phyloP scores from a whole-genome alignment of 2,113 vertebrate genomes.

The Telmatochromis sp. region DNA sequence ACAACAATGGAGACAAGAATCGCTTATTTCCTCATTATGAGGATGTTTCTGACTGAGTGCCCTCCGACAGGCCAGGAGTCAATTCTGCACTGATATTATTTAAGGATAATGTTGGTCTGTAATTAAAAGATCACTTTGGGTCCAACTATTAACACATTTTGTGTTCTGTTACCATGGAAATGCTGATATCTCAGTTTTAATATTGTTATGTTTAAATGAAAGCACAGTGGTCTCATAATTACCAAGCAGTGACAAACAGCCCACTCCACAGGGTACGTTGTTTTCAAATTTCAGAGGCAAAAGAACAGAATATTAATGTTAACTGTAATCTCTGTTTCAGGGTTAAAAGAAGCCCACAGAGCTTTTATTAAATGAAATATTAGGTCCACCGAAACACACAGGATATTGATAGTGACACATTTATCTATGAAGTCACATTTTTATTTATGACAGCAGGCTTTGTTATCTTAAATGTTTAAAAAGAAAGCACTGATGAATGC shows the following conservation, averaged over 20 bases:
- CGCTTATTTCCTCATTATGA: not conserved
- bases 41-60: not conserved
- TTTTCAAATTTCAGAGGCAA: not conserved
- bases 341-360: not conserved
- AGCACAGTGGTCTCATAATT: not conserved
- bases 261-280: not conserved
- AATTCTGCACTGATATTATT: not conserved
- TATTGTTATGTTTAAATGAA: not conserved
- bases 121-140: not conserved
- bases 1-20: not conserved
- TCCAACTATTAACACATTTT: not conserved
- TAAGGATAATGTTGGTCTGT: not conserved
- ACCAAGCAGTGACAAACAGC: not conserved
- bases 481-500: not conserved
- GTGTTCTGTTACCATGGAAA: not conserved
- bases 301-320: accelerated
- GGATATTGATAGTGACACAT: not conserved
- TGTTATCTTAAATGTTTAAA: not conserved
- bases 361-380: not conserved
- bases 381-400: not conserved
- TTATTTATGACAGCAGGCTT: not conserved
- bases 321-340: not conserved
- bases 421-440: not conserved
- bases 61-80: not conserved
- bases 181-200: not conserved